Evolutionary conservation across 2,888 invertebrate genomes (phyloP).

Genomic region (Oligia strigilis): DNA sequence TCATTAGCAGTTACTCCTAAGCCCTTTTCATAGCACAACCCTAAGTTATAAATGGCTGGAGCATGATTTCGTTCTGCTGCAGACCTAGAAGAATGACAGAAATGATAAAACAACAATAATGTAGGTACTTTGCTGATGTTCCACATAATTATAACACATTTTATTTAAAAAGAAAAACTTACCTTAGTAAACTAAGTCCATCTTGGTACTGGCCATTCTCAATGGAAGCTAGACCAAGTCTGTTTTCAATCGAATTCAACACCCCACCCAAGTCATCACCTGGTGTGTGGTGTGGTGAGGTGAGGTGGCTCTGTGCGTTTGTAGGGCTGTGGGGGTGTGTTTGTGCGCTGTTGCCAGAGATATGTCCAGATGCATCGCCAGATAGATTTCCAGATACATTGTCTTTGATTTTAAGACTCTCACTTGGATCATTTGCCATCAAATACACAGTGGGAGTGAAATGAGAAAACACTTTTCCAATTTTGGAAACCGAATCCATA

Average conservation of each 20-base stretch:
- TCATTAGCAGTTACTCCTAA: constrained; percentile 91
- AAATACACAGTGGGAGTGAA: constrained; percentile 82
- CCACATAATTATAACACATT: neutral
- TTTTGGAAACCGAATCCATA: constrained; percentile 71
- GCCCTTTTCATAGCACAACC: constrained; percentile 93
- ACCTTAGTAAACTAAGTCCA: constrained; percentile 90
- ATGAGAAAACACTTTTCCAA: constrained; percentile 75
- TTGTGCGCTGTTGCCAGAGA: constrained; percentile 44
- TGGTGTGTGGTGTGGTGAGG: no score
- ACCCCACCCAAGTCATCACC: constrained; percentile 88
- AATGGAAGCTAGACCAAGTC: constrained; percentile 91
- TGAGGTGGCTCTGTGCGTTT: constrained; percentile 64
- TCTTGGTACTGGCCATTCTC: constrained; percentile 89
- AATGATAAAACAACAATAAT: constrained; percentile 4
- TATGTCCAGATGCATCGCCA: constrained; percentile 1
- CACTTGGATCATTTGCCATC: constrained; percentile 82
- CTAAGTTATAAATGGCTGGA: constrained; percentile 92
- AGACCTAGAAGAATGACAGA: constrained; percentile 73
- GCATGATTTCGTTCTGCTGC: constrained; percentile 91
- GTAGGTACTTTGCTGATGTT: neutral
- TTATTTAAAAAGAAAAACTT: constrained; percentile 18
- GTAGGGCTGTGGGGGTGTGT: constrained; percentile 38
- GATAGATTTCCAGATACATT: constrained; percentile 21
- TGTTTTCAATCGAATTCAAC: constrained; percentile 91
- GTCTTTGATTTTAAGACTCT: constrained; percentile 34